Evolutionary conservation across 30 jellyfish, hydroid and myxozoan species (phyloP), one percentile per base, ranked within the genome.

Genomic region (Phacellophora camtschatica): DNA sequence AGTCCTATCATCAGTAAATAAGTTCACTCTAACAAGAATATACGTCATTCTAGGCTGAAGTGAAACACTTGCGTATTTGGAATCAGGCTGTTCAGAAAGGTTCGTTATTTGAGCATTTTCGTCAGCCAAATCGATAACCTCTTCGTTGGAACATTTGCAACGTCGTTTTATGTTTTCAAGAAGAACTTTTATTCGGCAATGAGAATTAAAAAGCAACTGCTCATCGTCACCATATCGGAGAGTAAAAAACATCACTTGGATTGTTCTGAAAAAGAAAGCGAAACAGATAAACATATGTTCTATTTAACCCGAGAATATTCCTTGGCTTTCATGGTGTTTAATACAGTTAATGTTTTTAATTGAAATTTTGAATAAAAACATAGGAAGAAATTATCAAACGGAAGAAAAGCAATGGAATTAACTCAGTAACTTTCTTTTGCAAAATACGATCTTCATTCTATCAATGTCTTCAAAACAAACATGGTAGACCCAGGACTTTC

Each of bases 81-180:
- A 58, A 31, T 36, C 85, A 20, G 98, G 94, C 48, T 78, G 88
- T 23, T 77, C 96, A 16, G 94, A 16, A 0, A 90, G 67, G 53
- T 84, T 84, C 65, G 68, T 92, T 3, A 90, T 89, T 1, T 45
- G 42, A 24, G 96, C 98, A 6, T 83, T 90, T 71, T 83, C 94
- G 35, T 90, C 98, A 37, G 98, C 98, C 10, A 90, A 58, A 62
- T 90, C 98, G 50, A 90, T 90, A 50, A 66, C 32, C 62, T 81
- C 92, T 35, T 57, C 34, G 15, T 74, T 45, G 32, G 78, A 37
- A 46, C 85, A 67, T 5, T 73, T 67, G 86, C 96, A 84, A 9
- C 89, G 59, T 51, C 80, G 62, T 63, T 86, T 83, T 7, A 90
- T 83, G 56, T 78, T 90, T 35, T 90, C 98, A 65, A 90, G 43